These are phyloP conservation scores for Caenorhabditis panamensis DNA, from an alignment of 2,888 invertebrate species.

Conservation along the genomic window DNA sequence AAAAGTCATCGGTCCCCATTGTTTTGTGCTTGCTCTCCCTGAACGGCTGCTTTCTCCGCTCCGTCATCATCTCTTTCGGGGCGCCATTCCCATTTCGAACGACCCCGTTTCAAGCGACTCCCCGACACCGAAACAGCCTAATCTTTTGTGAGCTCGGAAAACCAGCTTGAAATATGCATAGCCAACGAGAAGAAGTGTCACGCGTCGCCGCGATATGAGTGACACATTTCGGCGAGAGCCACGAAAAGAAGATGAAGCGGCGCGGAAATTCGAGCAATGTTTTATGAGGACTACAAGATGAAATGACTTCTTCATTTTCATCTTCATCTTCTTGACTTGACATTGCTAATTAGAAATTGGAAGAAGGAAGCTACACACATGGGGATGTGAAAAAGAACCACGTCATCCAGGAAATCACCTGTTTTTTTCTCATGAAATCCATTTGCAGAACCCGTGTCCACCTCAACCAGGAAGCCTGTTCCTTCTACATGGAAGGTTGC, in stretches of 20 bases:
- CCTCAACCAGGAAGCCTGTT: slow-evolving; percentile 20
- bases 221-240: slow-evolving; percentile 38
- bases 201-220: slow-evolving; percentile 36
- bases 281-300: slow-evolving; percentile 26
- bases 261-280: slow-evolving; percentile 35
- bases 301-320: background rate
- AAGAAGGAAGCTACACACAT: background rate
- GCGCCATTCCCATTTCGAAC: slow-evolving; percentile 11
- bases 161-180: slow-evolving; percentile 47
- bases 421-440: background rate
- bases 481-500: slow-evolving; percentile 39
- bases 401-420: background rate
- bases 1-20: slow-evolving; percentile 24
- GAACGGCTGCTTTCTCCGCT: background rate
- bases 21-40: background rate
- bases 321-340: background rate
- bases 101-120: slow-evolving; percentile 1
- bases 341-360: slow-evolving; percentile 1
- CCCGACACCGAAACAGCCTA: slow-evolving; percentile 2
- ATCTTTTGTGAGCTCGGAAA: slow-evolving; percentile 14
- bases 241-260: slow-evolving; percentile 5
- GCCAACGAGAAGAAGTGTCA: slow-evolving; percentile 49
- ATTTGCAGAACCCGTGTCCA: slow-evolving; percentile 9
- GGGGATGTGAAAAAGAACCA: background rate
- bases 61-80: background rate